phyloP scores from a whole-genome alignment of 64 coral and sea anemone species.

The Montipora efflorescens region DNA sequence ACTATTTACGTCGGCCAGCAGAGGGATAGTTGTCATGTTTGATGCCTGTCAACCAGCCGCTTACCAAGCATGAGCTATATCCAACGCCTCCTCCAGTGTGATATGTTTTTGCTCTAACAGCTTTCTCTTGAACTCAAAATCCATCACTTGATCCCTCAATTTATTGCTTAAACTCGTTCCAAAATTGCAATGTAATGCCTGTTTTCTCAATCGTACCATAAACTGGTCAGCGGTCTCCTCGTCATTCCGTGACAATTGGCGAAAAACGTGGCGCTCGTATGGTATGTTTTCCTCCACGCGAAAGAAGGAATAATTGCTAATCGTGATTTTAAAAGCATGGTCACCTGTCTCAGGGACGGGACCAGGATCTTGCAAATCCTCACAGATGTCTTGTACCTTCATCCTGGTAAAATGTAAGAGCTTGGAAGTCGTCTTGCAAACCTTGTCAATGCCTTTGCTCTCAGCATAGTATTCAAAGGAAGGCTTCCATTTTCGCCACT shows the following conservation, averaged over 20 bases:
- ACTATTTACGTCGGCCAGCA: background rate
- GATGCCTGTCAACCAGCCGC: background rate
- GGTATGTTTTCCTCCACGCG: background rate
- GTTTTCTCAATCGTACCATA: slow-evolving; percentile 2
- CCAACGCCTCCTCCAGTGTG: background rate
- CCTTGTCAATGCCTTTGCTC: no score
- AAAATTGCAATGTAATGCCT: slow-evolving; percentile 61
- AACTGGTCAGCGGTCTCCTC: slow-evolving; percentile 47
- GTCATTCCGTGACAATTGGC: background rate
- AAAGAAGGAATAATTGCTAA: slow-evolving; percentile 37
- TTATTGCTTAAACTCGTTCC: slow-evolving; percentile 31
- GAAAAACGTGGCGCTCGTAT: slow-evolving; percentile 9
- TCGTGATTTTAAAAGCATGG: slow-evolving; percentile 26
- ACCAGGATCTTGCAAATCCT: slow-evolving; percentile 47
- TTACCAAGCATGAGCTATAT: slow-evolving; percentile 32
- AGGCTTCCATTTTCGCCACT: slow-evolving; percentile 53
- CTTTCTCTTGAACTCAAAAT: slow-evolving; percentile 45
- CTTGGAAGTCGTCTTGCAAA: no score
- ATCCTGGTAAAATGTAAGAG: no score
- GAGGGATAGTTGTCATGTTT: background rate
- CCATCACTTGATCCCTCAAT: slow-evolving; percentile 59
- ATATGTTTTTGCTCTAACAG: background rate
- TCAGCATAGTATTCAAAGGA: slow-evolving; percentile 34
- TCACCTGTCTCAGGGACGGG: background rate
- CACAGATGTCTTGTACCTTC: background rate